phyloP scores from a whole-genome alignment of 2,888 invertebrate genomes.

The Tetragnatha montana region DNA sequence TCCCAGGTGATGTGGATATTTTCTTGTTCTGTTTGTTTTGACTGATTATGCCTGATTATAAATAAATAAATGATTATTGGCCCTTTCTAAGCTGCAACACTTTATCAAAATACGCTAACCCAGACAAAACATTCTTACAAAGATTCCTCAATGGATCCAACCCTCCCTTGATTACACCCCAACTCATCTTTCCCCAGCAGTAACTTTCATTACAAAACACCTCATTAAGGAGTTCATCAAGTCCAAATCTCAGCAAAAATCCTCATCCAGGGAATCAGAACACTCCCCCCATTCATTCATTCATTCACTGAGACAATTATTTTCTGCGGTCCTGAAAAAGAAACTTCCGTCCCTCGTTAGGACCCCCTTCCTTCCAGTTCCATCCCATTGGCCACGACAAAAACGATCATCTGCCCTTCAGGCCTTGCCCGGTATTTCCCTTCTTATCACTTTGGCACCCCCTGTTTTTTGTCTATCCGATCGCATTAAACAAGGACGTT shows the following conservation, averaged over 20 bases:
- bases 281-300: not conserved
- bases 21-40: too few species aligned
- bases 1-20: too few species aligned
- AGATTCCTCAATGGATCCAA: too few species aligned
- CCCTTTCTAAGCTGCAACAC: too few species aligned
- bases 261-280: not conserved
- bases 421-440: not conserved
- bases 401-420: not conserved
- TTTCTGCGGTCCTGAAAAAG: constrained; percentile 19
- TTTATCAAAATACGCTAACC: too few species aligned
- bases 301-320: not conserved
- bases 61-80: too few species aligned
- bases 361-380: constrained; percentile 36
- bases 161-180: too few species aligned
- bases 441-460: constrained; percentile 27
- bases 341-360: constrained; percentile 30
- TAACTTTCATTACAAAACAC: too few species aligned
- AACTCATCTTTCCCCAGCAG: too few species aligned
- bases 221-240: not conserved
- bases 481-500: constrained; percentile 1
- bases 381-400: constrained; percentile 41
- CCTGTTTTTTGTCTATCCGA: constrained; percentile 2
- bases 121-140: too few species aligned
- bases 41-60: too few species aligned
- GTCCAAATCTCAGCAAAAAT: not conserved